Evolutionary conservation across 2,888 invertebrate genomes (phyloP).

Genomic region (Phaonia tiefii): DNA sequence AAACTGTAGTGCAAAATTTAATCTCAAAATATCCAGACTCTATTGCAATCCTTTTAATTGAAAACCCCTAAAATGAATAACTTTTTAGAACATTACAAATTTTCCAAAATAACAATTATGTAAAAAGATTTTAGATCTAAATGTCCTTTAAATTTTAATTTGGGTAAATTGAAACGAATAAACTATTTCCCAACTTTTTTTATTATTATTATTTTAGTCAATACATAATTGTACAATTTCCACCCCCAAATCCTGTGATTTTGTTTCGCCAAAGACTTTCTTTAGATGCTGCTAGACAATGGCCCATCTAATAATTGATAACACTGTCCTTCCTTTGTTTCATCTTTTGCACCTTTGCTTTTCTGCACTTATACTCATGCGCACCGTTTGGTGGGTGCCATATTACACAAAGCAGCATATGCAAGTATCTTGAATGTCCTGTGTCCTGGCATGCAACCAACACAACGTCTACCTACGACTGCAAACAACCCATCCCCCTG

Average conservation of each 20-base stretch:
- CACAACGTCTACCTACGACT: neutral
- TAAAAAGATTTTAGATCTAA: too few species aligned
- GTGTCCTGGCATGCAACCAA: slow-evolving; percentile 29
- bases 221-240: too few species aligned
- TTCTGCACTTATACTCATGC: neutral
- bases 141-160: too few species aligned
- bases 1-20: too few species aligned
- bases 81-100: too few species aligned
- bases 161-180: too few species aligned
- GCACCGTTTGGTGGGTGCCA: slow-evolving; percentile 58
- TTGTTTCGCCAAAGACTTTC: neutral
- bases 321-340: slow-evolving; percentile 13
- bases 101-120: too few species aligned
- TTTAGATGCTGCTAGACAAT: neutral
- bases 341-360: slow-evolving; percentile 7
- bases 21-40: too few species aligned
- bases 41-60: too few species aligned
- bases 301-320: slow-evolving; percentile 21
- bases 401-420: slow-evolving; percentile 35
- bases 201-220: too few species aligned
- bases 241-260: neutral
- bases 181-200: too few species aligned
- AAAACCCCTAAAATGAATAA: too few species aligned
- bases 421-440: slow-evolving; percentile 44
- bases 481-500: slow-evolving; percentile 24